Conservation (phyloP, 1,140 invertebrate genomes). For the Aphis craccivora region DNA sequence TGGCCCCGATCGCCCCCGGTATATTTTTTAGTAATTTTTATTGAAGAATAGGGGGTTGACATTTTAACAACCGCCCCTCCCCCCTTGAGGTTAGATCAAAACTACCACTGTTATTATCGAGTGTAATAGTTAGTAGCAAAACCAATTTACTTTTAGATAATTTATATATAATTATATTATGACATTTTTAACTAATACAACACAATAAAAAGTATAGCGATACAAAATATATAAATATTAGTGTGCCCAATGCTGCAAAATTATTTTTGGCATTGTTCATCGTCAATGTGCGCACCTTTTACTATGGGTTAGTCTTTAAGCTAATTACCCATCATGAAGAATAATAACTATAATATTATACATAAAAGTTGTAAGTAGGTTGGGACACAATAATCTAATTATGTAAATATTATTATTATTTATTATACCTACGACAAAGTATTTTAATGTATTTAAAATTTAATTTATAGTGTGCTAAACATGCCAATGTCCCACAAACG, state of each 20-base stretch:
- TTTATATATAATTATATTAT: background rate
- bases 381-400: conserved; percentile 3
- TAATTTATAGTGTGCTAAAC: background rate
- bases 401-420: background rate
- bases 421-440: background rate
- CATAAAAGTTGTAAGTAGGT: background rate
- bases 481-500: background rate
- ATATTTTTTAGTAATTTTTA: too few species aligned
- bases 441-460: background rate
- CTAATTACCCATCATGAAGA: background rate
- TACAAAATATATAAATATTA: background rate
- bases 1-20: too few species aligned
- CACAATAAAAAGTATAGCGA: background rate
- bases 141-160: background rate
- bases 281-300: background rate
- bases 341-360: background rate
- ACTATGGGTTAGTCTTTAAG: background rate
- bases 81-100: too few species aligned
- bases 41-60: too few species aligned
- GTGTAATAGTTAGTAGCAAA: background rate
- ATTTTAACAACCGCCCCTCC: too few species aligned
- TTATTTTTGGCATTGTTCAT: background rate
- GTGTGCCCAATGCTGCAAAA: background rate
- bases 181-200: background rate
- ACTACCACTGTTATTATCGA: too few species aligned